A percentile compares a stretch with the other conserved stretches of the same genome.
phyloP scores from a whole-genome alignment of 1,140 invertebrate genomes.

The Drosophila tsacasi region DNA sequence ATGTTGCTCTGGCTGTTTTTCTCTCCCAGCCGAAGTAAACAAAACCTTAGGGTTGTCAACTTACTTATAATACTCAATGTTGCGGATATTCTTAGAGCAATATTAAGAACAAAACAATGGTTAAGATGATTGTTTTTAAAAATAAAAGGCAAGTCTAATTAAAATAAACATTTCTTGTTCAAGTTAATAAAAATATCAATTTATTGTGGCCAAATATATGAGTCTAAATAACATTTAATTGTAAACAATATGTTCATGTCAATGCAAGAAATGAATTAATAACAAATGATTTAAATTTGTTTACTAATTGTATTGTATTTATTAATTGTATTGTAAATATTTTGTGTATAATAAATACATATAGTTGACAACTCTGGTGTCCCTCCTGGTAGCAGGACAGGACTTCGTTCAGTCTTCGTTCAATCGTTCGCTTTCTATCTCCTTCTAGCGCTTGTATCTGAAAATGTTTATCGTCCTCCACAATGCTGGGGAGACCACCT shows the following conservation, averaged over 20 bases:
- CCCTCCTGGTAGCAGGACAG: slow-evolving; percentile 1
- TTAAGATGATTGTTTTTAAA: too few relatives aligned
- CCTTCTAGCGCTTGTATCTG: background rate
- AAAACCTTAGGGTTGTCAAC: slow-evolving; percentile 54
- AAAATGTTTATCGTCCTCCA: background rate
- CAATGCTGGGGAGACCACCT: background rate
- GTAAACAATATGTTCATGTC: too few relatives aligned
- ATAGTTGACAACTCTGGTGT: slow-evolving; percentile 32
- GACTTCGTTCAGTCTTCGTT: background rate
- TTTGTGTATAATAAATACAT: background rate
- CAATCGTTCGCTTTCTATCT: background rate
- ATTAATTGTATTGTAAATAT: background rate
- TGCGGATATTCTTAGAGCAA: too few relatives aligned
- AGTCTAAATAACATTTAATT: too few relatives aligned
- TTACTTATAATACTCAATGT: too few relatives aligned
- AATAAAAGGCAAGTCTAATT: too few relatives aligned
- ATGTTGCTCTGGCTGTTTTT: slow-evolving; percentile 21
- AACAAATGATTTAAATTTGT: background rate
- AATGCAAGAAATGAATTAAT: background rate
- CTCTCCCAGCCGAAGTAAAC: slow-evolving; percentile 60
- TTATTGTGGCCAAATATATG: too few relatives aligned
- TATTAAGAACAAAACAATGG: too few relatives aligned
- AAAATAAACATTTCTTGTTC: too few relatives aligned
- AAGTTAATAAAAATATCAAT: too few relatives aligned
- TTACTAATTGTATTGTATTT: background rate